Base-by-base conservation (phyloP, 1,140 invertebrate species). In the Diuraphis noxia region DNA sequence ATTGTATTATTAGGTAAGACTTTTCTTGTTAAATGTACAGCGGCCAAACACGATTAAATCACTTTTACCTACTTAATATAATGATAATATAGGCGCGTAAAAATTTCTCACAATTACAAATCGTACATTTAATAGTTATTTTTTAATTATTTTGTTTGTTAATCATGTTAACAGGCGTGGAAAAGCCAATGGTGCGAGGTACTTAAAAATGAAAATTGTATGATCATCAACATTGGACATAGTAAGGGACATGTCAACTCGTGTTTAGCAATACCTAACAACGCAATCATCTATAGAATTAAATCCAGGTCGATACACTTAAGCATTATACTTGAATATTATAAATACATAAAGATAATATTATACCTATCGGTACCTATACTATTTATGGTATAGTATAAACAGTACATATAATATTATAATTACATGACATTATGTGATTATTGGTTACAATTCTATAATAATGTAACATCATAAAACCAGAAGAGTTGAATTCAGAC, bases 221-320 rank as follows among this genome's bases (percentile, higher is more conserved):
- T 94, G 3, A 93, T 94, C 92, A 92, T 95, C 17, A 93, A 94
- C n/a, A 92, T 94, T 23, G 93, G 94, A 46, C 92, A 92, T 38
- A 93, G 93, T 0, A 92, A 93, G 25, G 92, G 92, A 43, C 93
- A 92, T 56, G 90, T 91, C 10, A 90, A 93, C 7, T 93, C 93
- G 88, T 93, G 92, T n/a, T 92, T 94, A 49, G 92, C 93, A 92
- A 93, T 95, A 88, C 94, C 94, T 4, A 92, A 93, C 6, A 94
- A 94, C 92, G 94, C 94, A 0, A 92, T 94, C 8, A 92, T 95
- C 72, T 95, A 94, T 92, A 93, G 95, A n/a, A 94, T 95, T n/a
- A 94, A 95, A 92, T 95, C 95, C 7, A 94, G 94, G 92, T 94
- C 90, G 91, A 36, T 79, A 85, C 43, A 86, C 84, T 36, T 10